Conservation (phyloP, 2,888 invertebrate genomes). For the Scaptomyza caliginosa region DNA sequence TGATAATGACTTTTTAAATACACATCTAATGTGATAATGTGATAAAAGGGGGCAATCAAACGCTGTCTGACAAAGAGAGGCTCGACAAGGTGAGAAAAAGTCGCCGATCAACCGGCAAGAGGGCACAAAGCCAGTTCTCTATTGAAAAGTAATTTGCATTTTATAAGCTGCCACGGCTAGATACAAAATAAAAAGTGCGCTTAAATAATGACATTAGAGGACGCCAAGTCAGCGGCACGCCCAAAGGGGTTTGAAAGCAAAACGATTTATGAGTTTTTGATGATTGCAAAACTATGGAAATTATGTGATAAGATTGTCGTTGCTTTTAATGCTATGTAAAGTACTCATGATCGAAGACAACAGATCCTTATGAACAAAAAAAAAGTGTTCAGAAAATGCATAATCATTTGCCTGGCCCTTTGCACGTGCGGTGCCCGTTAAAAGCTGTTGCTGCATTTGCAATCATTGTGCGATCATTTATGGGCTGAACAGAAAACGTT, state of each 20-base stretch:
- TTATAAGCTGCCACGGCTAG: constrained; percentile 53
- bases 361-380: constrained; percentile 13
- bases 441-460: constrained; percentile 36
- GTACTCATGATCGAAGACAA: constrained; percentile 65
- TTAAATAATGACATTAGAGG: constrained; percentile 62
- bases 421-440: constrained; percentile 63
- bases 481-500: constrained; percentile 26
- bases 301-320: constrained; percentile 48
- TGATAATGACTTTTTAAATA: constrained; percentile 78
- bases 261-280: constrained; percentile 80
- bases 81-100: constrained; percentile 51
- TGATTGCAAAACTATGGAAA: constrained; percentile 71
- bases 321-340: constrained; percentile 61
- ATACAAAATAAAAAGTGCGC: constrained; percentile 19
- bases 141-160: constrained; percentile 79
- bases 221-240: constrained; percentile 34
- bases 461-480: constrained; percentile 60
- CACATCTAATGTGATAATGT: constrained; percentile 72
- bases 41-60: constrained; percentile 66
- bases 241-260: constrained; percentile 39
- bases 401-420: constrained; percentile 55
- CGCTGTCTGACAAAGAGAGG: constrained; percentile 43
- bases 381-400: constrained; percentile 32
- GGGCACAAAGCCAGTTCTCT: constrained; percentile 25
- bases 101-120: constrained; percentile 22